A percentile compares a stretch with the other conserved stretches of the same genome.
These are phyloP conservation scores for Odocoileus virginianus DNA, from an alignment of 2,113 vertebrate genomes.

Conservation along the genomic window DNA sequence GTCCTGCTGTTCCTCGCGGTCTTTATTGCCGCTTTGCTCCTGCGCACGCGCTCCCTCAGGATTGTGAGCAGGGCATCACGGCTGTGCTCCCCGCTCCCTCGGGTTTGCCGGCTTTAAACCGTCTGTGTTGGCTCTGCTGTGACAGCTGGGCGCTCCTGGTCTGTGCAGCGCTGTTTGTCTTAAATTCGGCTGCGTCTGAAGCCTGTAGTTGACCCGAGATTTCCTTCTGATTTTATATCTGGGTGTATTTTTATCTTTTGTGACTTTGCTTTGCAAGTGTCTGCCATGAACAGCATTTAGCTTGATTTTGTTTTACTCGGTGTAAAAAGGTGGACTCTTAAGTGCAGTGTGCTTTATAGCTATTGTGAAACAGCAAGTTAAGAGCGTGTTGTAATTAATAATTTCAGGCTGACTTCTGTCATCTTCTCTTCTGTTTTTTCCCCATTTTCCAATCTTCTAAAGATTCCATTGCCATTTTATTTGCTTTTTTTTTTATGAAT, in stretches of 20 bases:
- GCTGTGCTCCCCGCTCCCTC: not conserved
- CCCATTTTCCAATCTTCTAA: not conserved
- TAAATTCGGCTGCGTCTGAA: not conserved
- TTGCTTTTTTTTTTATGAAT: not conserved
- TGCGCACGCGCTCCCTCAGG: not conserved
- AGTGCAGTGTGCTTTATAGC: not conserved
- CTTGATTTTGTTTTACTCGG: not conserved
- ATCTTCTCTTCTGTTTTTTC: not conserved
- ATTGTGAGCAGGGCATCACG: not conserved
- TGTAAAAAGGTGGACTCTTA: not conserved
- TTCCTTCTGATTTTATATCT: not conserved
- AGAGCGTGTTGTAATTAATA: not conserved
- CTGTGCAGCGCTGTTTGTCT: not conserved
- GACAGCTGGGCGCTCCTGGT: not conserved
- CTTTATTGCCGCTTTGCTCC: not conserved
- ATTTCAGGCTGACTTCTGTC: not conserved
- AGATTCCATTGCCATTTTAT: not conserved
- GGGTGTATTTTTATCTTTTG: not conserved
- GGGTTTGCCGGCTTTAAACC: not conserved
- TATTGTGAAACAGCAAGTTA: not conserved
- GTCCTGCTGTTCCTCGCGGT: not conserved
- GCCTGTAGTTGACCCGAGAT: not conserved
- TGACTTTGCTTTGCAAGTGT: not conserved
- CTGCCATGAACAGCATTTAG: not conserved
- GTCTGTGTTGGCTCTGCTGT: not conserved